These are phyloP conservation scores for Clupea harengus DNA, from an alignment of 2,113 vertebrate genomes.

Conservation along the genomic window DNA sequence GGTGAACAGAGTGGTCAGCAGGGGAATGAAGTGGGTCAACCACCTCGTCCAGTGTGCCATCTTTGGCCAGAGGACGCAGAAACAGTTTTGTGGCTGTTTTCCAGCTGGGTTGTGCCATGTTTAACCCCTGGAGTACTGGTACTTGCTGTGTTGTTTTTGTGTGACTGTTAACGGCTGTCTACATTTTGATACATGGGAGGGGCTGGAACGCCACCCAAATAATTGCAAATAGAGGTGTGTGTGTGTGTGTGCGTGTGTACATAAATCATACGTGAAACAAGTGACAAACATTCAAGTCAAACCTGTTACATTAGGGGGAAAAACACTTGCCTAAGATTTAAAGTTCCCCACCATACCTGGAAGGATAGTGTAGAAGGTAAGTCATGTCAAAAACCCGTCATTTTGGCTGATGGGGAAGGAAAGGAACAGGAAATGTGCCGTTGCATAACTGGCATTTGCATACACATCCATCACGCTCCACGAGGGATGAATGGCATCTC, in stretches of 20 bases:
- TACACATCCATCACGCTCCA: background rate
- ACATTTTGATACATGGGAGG: background rate
- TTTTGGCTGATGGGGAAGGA: background rate
- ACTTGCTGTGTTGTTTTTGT: constrained; percentile 1
- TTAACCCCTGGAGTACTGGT: background rate
- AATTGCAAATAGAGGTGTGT: background rate
- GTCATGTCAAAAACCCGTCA: background rate
- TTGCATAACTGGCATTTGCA: background rate
- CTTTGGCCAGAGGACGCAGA: constrained; percentile 13
- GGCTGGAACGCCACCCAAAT: background rate
- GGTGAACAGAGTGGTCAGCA: constrained; percentile 26
- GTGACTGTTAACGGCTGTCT: background rate
- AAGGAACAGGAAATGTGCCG: background rate
- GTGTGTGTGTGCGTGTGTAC: background rate
- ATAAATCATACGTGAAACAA: background rate
- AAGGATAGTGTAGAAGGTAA: background rate
- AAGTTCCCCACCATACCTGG: background rate
- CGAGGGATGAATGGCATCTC: background rate
- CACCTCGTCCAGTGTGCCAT: background rate
- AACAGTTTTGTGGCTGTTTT: background rate
- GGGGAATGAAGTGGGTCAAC: constrained; percentile 30
- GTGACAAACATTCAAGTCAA: background rate
- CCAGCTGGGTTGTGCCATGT: background rate
- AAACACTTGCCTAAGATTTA: background rate
- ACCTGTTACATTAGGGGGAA: background rate